Conservation (phyloP, 1,140 invertebrate species). For the Pantala flavescens region DNA sequence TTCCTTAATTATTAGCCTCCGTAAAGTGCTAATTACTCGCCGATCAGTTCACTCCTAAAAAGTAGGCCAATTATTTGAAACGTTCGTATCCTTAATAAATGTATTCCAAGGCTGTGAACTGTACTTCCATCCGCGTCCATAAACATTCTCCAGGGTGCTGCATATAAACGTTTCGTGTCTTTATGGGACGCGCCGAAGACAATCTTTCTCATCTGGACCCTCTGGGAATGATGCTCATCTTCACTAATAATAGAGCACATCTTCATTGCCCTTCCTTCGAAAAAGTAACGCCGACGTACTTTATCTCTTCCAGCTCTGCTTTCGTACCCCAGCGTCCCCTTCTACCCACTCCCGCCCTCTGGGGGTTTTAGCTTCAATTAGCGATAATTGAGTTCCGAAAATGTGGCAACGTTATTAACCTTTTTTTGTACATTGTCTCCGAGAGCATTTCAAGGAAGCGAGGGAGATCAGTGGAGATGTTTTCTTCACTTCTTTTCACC, state of each 20-base stretch:
- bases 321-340: not conserved
- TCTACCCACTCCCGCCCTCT: not conserved
- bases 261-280: not conserved
- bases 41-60: no score
- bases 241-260: not conserved
- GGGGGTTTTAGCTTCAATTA: conserved; percentile 7
- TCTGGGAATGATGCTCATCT: no score
- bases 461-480: not conserved
- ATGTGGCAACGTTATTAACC: conserved; percentile 9
- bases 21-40: no score
- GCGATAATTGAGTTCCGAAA: conserved; percentile 5
- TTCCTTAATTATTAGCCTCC: no score
- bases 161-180: no score
- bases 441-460: not conserved
- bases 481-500: not conserved
- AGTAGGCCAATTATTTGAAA: no score
- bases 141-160: no score
- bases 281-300: not conserved
- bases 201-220: no score
- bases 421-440: not conserved
- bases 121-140: no score
- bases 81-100: no score
- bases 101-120: no score
- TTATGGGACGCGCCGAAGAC: no score
- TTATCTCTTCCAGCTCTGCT: not conserved